Evolutionary conservation across 2,888 invertebrate genomes (phyloP), one percentile per base, ranked within the genome.

Genomic region (Diarsia dahlii): DNA sequence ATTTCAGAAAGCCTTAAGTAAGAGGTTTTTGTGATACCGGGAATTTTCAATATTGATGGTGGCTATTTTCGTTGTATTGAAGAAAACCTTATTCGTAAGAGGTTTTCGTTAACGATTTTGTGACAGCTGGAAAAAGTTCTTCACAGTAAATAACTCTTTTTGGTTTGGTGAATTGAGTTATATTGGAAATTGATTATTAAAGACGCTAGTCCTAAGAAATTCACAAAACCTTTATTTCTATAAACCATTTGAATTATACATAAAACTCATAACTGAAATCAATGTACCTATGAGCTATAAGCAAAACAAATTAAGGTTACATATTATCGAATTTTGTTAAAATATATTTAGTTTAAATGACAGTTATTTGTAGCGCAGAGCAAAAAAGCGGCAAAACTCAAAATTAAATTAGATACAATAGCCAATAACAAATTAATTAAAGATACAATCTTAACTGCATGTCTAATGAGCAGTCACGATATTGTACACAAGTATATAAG

Each of bases 391-490:
- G 39, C 10, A 1, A 9, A 34, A 46, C 9, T 48, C 39, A n/a
- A 28, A 28, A 54, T 39, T 62, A 9, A 54, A 62, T 54, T 45
- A 23, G 20, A 23, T 12, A 28, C 45, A 52, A 82, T 46, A 18
- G 50, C 46, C 34, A 46, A 39, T 78, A 58, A 52, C 8, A 76
- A 78, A 65, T 76, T 60, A 65, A 63, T 63, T 23, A 78, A 46
- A 67, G 48, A 77, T 58, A n/a, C 9, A 46, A 78, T 63, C 39
- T n/a, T 45, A 66, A 76, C 54, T 60, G 56, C 63, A 78, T 63
- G 63, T 78, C n/a, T 62, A 83, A 83, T 83, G 46, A 64, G 46
- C n/a, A 79, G 56, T 58, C 58, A 65, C 71, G 52, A 46, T 69
- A 52, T 64, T 58, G 68, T 56, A 58, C 52, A 39, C 68, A 76